Evolutionary conservation across 2,888 invertebrate species (phyloP).

Genomic region (Unio pictorum): DNA sequence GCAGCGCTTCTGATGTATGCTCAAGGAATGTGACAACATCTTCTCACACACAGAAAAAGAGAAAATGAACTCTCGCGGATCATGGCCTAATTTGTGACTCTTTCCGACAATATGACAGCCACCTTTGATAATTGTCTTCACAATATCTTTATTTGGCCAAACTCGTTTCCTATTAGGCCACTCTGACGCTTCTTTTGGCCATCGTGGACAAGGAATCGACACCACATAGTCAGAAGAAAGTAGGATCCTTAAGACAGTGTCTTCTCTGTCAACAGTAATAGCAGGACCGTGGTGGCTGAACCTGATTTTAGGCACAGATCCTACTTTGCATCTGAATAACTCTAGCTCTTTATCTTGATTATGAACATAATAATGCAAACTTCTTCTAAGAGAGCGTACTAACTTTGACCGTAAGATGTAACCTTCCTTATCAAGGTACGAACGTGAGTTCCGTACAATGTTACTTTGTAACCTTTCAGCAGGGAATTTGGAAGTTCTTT

Average conservation of each 20-base stretch:
- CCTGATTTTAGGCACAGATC: not conserved
- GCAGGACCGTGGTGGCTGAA: constrained; percentile 9
- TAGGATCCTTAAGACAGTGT: not conserved
- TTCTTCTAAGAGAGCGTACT: constrained; percentile 1
- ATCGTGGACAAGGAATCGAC: constrained; percentile 11
- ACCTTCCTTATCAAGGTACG: not conserved
- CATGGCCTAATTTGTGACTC: not conserved
- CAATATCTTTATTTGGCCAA: constrained; percentile 5
- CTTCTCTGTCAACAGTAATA: constrained; percentile 1
- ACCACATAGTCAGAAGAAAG: constrained; percentile 4
- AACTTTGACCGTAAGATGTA: constrained; percentile 3
- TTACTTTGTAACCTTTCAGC: constrained; percentile 1
- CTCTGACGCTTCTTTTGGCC: constrained; percentile 9
- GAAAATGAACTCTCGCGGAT: constrained; percentile 3
- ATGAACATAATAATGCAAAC: not conserved
- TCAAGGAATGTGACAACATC: constrained; percentile 5
- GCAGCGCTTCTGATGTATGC: constrained; percentile 4
- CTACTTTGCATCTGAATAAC: not conserved
- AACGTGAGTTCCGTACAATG: not conserved
- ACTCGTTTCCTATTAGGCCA: constrained; percentile 1
- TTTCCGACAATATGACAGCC: constrained; percentile 11
- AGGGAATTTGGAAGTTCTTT: not conserved
- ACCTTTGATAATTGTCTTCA: constrained; percentile 1
- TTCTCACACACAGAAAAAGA: constrained; percentile 11
- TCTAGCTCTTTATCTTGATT: not conserved